These are phyloP conservation scores for Syngnathus typhle DNA, from an alignment of 2,113 vertebrate species.

Conservation along the genomic window DNA sequence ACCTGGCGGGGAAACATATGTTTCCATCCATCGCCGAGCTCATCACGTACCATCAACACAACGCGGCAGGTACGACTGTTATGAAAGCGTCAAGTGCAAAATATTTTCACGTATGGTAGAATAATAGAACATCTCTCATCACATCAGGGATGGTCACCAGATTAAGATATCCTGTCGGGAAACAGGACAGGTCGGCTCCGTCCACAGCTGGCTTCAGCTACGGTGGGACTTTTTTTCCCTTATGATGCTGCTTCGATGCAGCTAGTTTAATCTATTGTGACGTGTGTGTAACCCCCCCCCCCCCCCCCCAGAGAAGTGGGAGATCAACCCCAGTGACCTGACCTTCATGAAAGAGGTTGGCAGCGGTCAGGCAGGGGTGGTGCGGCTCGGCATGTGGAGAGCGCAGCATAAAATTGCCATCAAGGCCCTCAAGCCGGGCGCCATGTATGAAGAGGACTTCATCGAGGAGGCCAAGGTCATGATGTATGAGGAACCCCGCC, in stretches of 20 bases:
- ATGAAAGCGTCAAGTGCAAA: neutral
- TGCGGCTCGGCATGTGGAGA: constrained; percentile 89
- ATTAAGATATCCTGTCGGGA: constrained; percentile 82
- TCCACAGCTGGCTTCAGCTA: constrained; percentile 94
- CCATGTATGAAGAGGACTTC: constrained; percentile 96
- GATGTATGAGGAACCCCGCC: constrained; percentile 70
- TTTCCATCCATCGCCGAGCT: constrained; percentile 86
- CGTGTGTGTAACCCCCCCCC: too few relatives aligned
- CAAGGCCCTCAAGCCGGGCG: constrained; percentile 87
- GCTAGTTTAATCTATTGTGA: neutral
- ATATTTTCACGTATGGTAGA: neutral
- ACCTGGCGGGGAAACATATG: constrained; percentile 84
- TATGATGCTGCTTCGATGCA: neutral
- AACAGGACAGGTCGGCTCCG: constrained; percentile 74
- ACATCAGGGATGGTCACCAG: constrained; percentile 82
- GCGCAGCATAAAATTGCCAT: constrained; percentile 89
- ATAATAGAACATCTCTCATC: neutral
- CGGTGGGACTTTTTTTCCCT: constrained; percentile 63
- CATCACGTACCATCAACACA: constrained; percentile 93
- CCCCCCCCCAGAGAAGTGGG: constrained; percentile 80
- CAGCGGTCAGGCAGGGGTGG: constrained; percentile 84
- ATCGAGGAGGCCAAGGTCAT: constrained; percentile 95
- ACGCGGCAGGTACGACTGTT: constrained; percentile 79
- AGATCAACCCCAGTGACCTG: constrained; percentile 87
- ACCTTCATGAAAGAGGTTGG: constrained; percentile 93